phyloP scores from a whole-genome alignment of 2,797 vertebrate species.

The Podargus strigoides region DNA sequence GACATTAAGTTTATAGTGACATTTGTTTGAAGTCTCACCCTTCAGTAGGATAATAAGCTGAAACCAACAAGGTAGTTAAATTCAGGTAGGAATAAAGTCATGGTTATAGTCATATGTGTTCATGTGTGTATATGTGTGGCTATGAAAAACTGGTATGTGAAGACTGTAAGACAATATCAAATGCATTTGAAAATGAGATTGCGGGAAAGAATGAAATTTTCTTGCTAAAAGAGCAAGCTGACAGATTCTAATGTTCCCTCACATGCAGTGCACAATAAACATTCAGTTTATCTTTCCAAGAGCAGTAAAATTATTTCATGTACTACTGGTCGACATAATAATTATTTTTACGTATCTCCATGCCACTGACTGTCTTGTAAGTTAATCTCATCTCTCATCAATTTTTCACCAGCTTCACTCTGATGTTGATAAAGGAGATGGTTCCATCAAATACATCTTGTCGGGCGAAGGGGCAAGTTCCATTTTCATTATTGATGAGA shows the following conservation, averaged over 20 bases:
- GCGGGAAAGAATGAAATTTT: constrained; percentile 19
- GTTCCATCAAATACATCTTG: constrained; percentile 94
- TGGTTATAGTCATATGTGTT: background rate
- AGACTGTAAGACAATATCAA: background rate
- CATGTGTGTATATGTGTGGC: background rate
- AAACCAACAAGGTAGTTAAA: background rate
- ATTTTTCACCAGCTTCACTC: constrained; percentile 91
- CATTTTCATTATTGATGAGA: constrained; percentile 98
- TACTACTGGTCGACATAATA: constrained; percentile 28
- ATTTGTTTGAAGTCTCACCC: background rate
- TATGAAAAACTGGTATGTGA: background rate
- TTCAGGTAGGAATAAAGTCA: background rate
- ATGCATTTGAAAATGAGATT: constrained; percentile 6
- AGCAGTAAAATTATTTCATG: constrained; percentile 56
- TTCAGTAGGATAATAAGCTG: background rate
- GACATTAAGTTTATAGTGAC: background rate
- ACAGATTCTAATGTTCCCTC: constrained; percentile 18
- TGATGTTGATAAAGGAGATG: constrained; percentile 94
- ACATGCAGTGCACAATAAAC: background rate
- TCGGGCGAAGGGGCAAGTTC: constrained; percentile 92
- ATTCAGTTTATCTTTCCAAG: constrained; percentile 52
- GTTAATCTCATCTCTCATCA: constrained; percentile 75
- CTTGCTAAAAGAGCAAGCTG: constrained; percentile 2
- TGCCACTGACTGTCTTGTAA: constrained; percentile 62
- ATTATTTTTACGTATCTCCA: constrained; percentile 64